Percentiles rank a stretch among this genome's conserved stretches.
Conservation (phyloP, 2,888 invertebrate species). For the Hartigia nigra region DNA sequence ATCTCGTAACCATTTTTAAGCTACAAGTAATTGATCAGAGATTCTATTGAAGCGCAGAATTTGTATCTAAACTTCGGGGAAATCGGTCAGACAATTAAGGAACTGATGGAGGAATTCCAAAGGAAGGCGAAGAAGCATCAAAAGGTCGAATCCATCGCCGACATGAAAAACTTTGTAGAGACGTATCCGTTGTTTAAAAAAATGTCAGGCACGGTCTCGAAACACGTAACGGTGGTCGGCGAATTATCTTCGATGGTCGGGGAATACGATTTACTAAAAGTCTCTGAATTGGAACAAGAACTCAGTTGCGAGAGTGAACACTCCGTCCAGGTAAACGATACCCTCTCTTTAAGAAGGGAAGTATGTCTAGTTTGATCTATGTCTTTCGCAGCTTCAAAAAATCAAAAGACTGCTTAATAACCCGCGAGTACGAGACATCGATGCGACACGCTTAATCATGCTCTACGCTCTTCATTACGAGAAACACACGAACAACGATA, state of each 20-base stretch:
- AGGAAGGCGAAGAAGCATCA: constrained; percentile 94
- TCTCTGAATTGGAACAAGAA: constrained; percentile 95
- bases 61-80: constrained; percentile 97
- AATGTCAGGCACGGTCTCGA: constrained; percentile 95
- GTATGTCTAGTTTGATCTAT: neutral
- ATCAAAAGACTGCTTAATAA: constrained; percentile 85
- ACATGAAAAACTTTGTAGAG: constrained; percentile 99
- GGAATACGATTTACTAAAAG: constrained; percentile 82
- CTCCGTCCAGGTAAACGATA: constrained; percentile 73
- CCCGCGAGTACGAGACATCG: constrained; percentile 77
- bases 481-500: constrained; percentile 86
- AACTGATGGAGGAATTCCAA: constrained; percentile 97
- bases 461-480: constrained; percentile 95
- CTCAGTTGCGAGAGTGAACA: constrained; percentile 89
- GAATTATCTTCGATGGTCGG: constrained; percentile 90
- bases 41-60: constrained; percentile 71
- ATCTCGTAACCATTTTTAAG: constrained; percentile 6
- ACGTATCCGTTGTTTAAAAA: constrained; percentile 98
- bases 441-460: constrained; percentile 89
- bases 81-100: constrained; percentile 96
- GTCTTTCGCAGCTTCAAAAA: constrained; percentile 51
- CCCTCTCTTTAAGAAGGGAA: neutral
- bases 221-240: constrained; percentile 97
- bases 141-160: constrained; percentile 97
- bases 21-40: constrained; percentile 8